Evolutionary conservation across 2,888 invertebrate genomes (phyloP).

Genomic region (Catocala fraxini): DNA sequence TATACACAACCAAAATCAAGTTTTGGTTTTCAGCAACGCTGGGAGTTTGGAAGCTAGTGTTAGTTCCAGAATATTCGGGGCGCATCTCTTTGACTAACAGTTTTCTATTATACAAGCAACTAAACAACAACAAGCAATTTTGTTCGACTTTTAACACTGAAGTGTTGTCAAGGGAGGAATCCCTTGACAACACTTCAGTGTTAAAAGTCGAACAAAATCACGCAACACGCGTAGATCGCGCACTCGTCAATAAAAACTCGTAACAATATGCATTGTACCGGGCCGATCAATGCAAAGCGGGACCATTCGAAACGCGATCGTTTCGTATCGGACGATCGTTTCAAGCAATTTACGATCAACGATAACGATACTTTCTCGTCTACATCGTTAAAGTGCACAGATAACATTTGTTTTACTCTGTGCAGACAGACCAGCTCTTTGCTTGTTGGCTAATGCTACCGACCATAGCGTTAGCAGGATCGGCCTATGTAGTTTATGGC

Average conservation of each 20-base stretch:
- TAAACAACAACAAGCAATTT: background rate
- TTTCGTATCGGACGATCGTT: constrained; percentile 59
- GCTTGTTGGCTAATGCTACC: constrained; percentile 6
- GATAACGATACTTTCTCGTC: constrained; percentile 66
- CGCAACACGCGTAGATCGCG: constrained; percentile 8
- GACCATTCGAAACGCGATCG: constrained; percentile 50
- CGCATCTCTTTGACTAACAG: too few species aligned
- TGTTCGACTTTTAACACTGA: background rate
- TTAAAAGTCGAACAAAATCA: background rate
- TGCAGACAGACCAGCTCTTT: background rate
- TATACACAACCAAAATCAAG: too few species aligned
- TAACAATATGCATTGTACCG: constrained; percentile 46
- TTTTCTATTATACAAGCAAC: too few species aligned
- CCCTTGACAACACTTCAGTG: background rate
- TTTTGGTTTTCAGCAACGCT: too few species aligned
- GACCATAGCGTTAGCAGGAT: constrained; percentile 3
- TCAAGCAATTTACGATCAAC: constrained; percentile 63
- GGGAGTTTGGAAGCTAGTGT: too few species aligned
- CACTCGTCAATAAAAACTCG: constrained; percentile 33
- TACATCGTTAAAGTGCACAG: constrained; percentile 63
- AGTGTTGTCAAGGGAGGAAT: constrained; percentile 1
- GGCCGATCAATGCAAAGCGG: constrained; percentile 56
- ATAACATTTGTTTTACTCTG: constrained; percentile 57
- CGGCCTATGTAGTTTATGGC: background rate
- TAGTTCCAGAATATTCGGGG: too few species aligned